phyloP scores from a whole-genome alignment of 2,113 vertebrate genomes.

The Anguilla rostrata region DNA sequence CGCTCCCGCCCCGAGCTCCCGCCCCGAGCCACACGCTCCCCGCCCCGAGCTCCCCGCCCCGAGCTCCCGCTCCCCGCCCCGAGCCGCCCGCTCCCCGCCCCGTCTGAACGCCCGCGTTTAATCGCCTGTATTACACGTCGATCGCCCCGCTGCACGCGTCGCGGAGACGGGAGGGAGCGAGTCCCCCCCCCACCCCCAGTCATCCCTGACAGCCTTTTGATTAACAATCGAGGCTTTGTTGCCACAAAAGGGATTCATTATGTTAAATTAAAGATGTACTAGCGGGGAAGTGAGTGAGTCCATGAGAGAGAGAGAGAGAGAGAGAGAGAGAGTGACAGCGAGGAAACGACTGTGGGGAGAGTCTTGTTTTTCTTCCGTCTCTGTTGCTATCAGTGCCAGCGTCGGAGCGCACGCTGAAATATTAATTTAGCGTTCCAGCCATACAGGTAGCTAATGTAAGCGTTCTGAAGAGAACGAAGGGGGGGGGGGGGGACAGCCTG shows the following conservation, averaged over 20 bases:
- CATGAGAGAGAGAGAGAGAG: not conserved
- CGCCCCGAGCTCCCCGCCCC: too few species aligned
- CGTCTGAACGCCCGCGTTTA: constrained; percentile 85
- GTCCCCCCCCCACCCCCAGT: constrained; percentile 56
- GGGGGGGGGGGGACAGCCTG: not conserved
- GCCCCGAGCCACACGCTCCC: too few species aligned
- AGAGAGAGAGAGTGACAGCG: not conserved
- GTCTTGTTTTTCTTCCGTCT: not conserved
- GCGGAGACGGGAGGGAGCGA: constrained; percentile 67
- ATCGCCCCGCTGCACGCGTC: constrained; percentile 68
- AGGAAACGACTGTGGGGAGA: not conserved
- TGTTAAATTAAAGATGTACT: constrained; percentile 56
- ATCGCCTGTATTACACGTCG: constrained; percentile 84
- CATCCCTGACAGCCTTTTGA: constrained; percentile 79
- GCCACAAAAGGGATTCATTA: constrained; percentile 80
- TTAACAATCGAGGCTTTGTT: constrained; percentile 72
- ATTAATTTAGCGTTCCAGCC: not conserved
- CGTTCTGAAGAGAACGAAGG: not conserved
- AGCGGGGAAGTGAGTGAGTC: not conserved
- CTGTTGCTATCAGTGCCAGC: not conserved
- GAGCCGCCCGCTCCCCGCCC: constrained; percentile 77
- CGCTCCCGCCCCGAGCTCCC: too few species aligned
- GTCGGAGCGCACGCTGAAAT: not conserved
- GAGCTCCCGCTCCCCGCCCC: too few species aligned
- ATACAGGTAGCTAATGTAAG: not conserved